Conservation (phyloP, 2,888 invertebrate species). For the Muschampia plurimacula region DNA sequence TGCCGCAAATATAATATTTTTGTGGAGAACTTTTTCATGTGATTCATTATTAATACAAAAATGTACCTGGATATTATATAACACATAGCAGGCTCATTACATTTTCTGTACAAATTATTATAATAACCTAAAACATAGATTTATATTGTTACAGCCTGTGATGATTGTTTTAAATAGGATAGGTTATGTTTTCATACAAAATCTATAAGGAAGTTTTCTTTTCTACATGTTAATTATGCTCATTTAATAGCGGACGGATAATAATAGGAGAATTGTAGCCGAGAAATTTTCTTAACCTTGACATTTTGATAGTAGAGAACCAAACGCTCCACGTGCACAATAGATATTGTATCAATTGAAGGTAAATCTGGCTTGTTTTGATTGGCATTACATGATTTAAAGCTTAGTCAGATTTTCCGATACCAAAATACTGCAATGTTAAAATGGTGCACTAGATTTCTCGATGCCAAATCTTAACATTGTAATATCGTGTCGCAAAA, state of each 20-base stretch:
- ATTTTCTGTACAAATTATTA: conserved; percentile 46
- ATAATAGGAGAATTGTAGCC: neutral
- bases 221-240: neutral
- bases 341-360: neutral
- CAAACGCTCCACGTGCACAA: too few species aligned
- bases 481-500: too few species aligned
- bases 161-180: conserved; percentile 75
- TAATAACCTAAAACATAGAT: conserved; percentile 42
- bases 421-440: neutral
- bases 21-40: neutral
- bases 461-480: too few species aligned
- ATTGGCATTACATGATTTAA: too few species aligned
- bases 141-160: conserved; percentile 69
- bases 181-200: conserved; percentile 47
- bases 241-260: neutral
- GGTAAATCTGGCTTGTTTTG: neutral
- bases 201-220: neutral
- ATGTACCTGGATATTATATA: conserved; percentile 17
- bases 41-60: neutral
- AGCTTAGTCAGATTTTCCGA: neutral
- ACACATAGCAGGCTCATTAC: conserved; percentile 19
- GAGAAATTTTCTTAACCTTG: neutral
- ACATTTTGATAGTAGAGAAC: neutral
- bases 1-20: neutral
- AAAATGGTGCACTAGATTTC: too few species aligned